Base-by-base conservation (phyloP, 1,140 invertebrate genomes). In the Tribolium castaneum region DNA sequence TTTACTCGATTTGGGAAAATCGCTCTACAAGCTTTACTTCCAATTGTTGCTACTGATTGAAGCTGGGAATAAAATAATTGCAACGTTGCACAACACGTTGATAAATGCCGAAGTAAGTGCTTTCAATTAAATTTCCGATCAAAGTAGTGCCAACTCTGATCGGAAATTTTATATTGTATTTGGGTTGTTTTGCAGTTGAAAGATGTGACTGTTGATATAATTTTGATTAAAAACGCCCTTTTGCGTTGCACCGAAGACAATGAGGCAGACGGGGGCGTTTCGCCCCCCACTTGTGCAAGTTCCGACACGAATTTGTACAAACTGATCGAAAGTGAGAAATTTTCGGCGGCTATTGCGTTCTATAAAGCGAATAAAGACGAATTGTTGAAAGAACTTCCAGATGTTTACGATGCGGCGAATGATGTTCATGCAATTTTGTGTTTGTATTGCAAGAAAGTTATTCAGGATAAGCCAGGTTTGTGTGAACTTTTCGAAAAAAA, bases 21-120 rank as follows among this genome's bases (percentile, higher is more conserved):
- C 93, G 56, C 88, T 98, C 6, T 98, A 98, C 87, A 97, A 97
- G 85, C 89, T 99, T 2, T 95, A 98, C 85, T 98, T 99, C 84
- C 98, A 99, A 85, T 88, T 99, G 9, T 87, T 98, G 6, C 86
- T 98, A 16, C 88, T 99, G 1, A 92, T 98, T 56, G 97, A 99
- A 87, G 95, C 95, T 12, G 96, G 96, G 81, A 94, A 95, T 83
- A 98, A 98, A 88, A 94, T 99, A 90, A 89, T 97, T 70, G 86
- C 88, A 0, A 88, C 91, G 0, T 86, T 94, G n/a, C 88, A 89
- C 10, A 86, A 86, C 9, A 89, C 90, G 5, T 87, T 90, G 22
- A 88, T 87, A 77, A 89, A 85, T 70, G 86, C 88, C 30, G 87
- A 89, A 76, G 89, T 88, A 82, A 54, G 73, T 80, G 34, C 34